phyloP scores from a whole-genome alignment of 1,140 invertebrate species.

The Anastrepha obliqua region DNA sequence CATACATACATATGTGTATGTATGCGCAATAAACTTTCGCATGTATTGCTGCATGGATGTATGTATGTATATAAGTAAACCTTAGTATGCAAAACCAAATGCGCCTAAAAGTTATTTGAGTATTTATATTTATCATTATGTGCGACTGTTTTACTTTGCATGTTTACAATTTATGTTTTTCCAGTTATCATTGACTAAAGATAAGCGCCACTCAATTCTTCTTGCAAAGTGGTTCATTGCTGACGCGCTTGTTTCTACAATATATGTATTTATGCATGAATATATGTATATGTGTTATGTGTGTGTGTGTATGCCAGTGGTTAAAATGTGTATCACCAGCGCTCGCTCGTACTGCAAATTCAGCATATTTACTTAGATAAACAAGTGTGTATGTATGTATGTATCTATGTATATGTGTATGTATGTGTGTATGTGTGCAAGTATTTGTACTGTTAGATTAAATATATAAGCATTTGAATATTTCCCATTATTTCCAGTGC shows the following conservation, averaged over 20 bases:
- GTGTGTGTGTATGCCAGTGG: neutral
- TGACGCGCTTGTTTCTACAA: neutral
- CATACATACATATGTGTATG: no score
- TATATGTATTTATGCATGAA: no score
- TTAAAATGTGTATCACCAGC: no score
- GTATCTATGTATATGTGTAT: neutral
- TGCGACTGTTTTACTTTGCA: conserved; percentile 33
- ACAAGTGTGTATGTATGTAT: neutral
- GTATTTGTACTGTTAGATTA: neutral
- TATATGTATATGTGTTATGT: no score
- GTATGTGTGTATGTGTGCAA: neutral
- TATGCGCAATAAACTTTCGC: no score
- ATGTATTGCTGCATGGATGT: no score
- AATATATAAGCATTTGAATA: neutral
- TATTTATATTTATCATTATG: conserved; percentile 21
- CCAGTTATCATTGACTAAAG: conserved; percentile 28
- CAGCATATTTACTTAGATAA: no score
- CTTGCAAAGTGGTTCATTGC: neutral
- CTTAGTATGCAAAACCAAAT: no score
- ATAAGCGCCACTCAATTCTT: conserved; percentile 23
- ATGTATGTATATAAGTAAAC: no score
- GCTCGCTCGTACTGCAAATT: no score
- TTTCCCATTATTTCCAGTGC: neutral
- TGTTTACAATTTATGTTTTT: conserved; percentile 31
- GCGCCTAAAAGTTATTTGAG: neutral